These are phyloP conservation scores for Microtus oregoni DNA, from an alignment of 2,113 vertebrate genomes.

Conservation along the genomic window DNA sequence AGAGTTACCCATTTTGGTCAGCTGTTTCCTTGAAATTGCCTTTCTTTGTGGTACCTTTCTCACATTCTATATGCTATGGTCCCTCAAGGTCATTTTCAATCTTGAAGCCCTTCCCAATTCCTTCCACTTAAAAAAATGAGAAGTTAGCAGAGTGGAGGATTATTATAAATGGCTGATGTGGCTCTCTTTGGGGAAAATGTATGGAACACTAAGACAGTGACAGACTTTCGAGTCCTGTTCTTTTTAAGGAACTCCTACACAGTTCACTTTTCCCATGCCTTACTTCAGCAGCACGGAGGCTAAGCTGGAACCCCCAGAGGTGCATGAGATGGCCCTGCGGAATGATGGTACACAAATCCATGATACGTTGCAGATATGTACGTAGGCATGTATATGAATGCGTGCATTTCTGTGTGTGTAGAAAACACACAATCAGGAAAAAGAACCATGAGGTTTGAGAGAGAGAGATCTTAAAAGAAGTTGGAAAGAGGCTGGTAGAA, in stretches of 20 bases:
- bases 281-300: neutral
- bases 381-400: neutral
- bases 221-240: neutral
- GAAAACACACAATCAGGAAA: neutral
- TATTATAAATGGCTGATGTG: neutral
- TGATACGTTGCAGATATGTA: neutral
- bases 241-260: neutral
- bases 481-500: neutral
- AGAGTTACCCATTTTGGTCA: neutral
- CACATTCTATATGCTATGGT: no score
- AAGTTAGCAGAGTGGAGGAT: neutral
- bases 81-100: neutral
- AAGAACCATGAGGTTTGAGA: neutral
- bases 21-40: neutral
- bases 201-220: no score
- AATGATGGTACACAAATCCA: neutral
- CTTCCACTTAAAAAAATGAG: conserved; percentile 14
- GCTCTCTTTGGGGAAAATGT: neutral
- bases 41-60: neutral
- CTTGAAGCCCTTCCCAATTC: neutral
- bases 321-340: neutral
- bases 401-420: neutral
- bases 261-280: neutral
- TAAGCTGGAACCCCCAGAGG: neutral
- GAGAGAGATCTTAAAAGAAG: neutral